A percentile compares a stretch with the other conserved stretches of the same genome.
Conservation (phyloP, 2,797 vertebrate genomes). For the Pseudotriccus pelzelni region DNA sequence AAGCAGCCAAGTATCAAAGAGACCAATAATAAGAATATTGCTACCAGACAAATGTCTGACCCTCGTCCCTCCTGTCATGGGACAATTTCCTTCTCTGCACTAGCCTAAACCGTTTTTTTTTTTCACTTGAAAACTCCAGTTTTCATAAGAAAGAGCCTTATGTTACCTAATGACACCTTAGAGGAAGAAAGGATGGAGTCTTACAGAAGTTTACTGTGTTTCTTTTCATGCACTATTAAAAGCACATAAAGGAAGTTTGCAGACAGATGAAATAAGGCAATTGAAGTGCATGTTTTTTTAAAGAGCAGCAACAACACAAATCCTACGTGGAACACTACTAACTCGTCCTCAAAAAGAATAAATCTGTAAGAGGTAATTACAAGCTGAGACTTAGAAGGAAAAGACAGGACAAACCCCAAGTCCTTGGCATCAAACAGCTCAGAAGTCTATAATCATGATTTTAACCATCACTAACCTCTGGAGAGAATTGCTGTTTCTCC, state of each 20-base stretch:
- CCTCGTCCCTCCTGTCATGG: rapidly evolving
- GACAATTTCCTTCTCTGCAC: background rate
- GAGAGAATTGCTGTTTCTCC: background rate
- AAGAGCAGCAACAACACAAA: background rate
- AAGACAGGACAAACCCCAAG: background rate
- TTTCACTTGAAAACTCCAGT: background rate
- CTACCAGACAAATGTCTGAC: background rate
- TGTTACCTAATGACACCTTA: background rate
- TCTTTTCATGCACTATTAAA: background rate
- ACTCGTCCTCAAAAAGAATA: background rate
- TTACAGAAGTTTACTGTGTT: background rate
- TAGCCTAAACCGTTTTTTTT: background rate
- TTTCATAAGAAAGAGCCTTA: background rate
- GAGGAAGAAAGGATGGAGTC: background rate
- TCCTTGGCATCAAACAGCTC: background rate
- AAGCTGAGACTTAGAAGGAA: background rate
- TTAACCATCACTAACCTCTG: background rate
- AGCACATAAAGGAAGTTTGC: background rate
- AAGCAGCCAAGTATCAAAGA: background rate
- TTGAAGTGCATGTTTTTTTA: background rate
- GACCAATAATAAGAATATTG: background rate
- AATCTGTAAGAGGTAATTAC: background rate
- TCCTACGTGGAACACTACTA: background rate
- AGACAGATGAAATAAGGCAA: background rate
- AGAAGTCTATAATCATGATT: background rate